Percentiles rank a stretch among this genome's conserved stretches.
Evolutionary conservation across 2,797 vertebrate genomes (phyloP).

Genomic region (Limnodromus scolopaceus): DNA sequence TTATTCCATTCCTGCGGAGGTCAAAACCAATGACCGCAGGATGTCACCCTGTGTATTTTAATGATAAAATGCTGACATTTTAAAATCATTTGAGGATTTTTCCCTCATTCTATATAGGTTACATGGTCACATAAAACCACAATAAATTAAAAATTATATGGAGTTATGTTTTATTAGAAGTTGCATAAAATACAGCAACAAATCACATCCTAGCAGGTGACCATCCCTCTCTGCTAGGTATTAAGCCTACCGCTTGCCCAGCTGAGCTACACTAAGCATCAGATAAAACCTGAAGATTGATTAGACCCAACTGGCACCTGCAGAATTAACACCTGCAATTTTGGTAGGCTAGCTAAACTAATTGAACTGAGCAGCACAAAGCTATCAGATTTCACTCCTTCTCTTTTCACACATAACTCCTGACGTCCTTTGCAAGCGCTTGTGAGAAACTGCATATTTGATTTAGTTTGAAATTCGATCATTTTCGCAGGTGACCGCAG

Average conservation of each 20-base stretch:
- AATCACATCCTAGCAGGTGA: conserved; percentile 50
- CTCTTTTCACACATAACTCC: conserved; percentile 48
- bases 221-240: background rate
- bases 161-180: background rate
- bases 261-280: conserved; percentile 28
- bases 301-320: conserved; percentile 54
- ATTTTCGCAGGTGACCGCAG: conserved; percentile 27
- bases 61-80: background rate
- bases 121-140: background rate
- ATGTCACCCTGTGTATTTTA: background rate
- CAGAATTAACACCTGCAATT: conserved; percentile 63
- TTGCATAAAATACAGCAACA: conserved; percentile 22
- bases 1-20: background rate
- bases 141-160: background rate
- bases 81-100: background rate
- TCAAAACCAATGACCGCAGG: background rate
- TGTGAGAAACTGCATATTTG: conserved; percentile 54
- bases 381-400: conserved; percentile 42
- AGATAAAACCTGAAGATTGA: conserved; percentile 52
- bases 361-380: conserved; percentile 45
- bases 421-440: conserved; percentile 56
- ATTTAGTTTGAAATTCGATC: conserved; percentile 58
- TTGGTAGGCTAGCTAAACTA: conserved; percentile 47
- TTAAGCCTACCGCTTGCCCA: conserved; percentile 24
- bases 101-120: background rate